Conservation (phyloP, 2,888 invertebrate genomes). For the Stenodema calcarata region DNA sequence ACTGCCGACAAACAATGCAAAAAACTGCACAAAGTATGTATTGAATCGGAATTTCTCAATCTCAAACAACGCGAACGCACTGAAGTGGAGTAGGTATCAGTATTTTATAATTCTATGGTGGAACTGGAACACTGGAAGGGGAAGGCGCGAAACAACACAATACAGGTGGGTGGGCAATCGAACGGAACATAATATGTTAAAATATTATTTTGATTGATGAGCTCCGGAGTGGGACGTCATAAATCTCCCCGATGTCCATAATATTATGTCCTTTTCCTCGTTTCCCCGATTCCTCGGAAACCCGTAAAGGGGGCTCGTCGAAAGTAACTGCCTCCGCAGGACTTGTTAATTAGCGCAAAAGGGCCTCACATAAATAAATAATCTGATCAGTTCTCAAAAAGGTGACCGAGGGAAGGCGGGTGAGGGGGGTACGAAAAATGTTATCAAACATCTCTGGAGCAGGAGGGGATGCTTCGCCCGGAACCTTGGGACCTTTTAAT, state of each 20-base stretch:
- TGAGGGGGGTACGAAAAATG: neutral
- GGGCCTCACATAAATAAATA: neutral
- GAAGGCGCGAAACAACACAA: too few relatives aligned
- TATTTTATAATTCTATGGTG: too few relatives aligned
- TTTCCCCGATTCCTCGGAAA: neutral
- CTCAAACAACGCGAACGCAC: too few relatives aligned
- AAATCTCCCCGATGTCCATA: neutral
- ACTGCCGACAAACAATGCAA: too few relatives aligned
- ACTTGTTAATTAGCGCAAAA: slow-evolving; percentile 28
- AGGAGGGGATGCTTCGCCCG: slow-evolving; percentile 10
- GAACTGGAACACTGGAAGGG: too few relatives aligned
- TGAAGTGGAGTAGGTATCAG: too few relatives aligned
- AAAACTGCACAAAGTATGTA: too few relatives aligned
- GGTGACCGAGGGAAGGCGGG: neutral
- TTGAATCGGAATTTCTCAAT: too few relatives aligned
- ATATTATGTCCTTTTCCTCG: neutral
- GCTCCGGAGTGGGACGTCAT: neutral
- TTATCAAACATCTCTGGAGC: slow-evolving; percentile 32
- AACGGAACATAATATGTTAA: neutral
- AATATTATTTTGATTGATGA: neutral
- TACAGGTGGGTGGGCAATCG: too few relatives aligned
- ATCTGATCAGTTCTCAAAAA: neutral
- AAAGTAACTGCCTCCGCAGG: slow-evolving; percentile 3
- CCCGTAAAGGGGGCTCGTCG: neutral
- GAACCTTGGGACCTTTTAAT: slow-evolving; percentile 39